Percentiles rank a stretch among this genome's conserved stretches.
These are phyloP conservation scores for Pogonocherus hispidulus DNA, from an alignment of 2,888 invertebrate species.

Conservation along the genomic window DNA sequence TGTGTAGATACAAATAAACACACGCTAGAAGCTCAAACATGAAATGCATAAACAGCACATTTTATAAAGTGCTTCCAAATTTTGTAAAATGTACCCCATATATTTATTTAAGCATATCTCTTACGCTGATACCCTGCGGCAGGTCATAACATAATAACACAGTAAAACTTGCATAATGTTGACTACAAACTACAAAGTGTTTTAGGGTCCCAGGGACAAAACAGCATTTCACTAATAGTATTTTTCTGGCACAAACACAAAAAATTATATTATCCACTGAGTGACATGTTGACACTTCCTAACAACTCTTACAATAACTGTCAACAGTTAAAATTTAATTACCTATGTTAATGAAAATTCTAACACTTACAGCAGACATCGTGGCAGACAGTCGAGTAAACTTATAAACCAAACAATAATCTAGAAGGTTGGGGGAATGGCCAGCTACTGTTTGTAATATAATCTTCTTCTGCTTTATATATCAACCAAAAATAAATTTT, in stretches of 20 bases:
- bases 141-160: too few species aligned
- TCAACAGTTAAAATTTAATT: conserved; percentile 19
- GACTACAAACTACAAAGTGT: not conserved
- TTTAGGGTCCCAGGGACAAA: not conserved
- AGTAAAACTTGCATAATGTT: too few species aligned
- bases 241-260: conserved; percentile 23
- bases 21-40: too few species aligned
- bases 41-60: too few species aligned
- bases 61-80: too few species aligned
- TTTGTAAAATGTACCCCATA: too few species aligned
- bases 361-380: conserved; percentile 50
- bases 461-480: conserved; percentile 50
- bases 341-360: conserved; percentile 15
- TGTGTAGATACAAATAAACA: too few species aligned
- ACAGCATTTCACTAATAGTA: conserved; percentile 10
- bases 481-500: conserved; percentile 51
- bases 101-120: too few species aligned
- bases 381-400: conserved; percentile 18
- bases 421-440: conserved; percentile 40
- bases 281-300: conserved; percentile 9
- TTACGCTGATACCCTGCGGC: too few species aligned
- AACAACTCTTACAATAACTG: not conserved
- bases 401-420: conserved; percentile 27
- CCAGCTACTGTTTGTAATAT: conserved; percentile 44
- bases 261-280: conserved; percentile 5